Evolutionary conservation across 2,888 invertebrate species (phyloP).

Genomic region (Coleophora deauratella): DNA sequence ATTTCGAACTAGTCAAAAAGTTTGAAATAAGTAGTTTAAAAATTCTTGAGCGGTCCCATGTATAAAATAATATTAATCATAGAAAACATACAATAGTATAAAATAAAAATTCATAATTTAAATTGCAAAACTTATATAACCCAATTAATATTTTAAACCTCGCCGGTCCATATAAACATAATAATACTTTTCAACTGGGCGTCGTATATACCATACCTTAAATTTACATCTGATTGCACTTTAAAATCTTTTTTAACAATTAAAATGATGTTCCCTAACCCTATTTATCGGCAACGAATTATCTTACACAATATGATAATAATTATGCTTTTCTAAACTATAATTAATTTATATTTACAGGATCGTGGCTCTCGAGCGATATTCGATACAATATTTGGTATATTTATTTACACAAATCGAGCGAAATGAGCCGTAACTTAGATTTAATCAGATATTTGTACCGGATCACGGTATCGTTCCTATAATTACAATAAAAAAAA

Average conservation of each 20-base stretch:
- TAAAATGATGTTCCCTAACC: conserved; percentile 44
- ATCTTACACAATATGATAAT: conserved; percentile 35
- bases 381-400: conserved; percentile 65
- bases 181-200: conserved; percentile 73
- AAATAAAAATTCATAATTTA: conserved; percentile 71
- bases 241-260: conserved; percentile 63
- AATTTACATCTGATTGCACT: conserved; percentile 71
- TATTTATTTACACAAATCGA: conserved; percentile 66
- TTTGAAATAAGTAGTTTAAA: too few relatives aligned
- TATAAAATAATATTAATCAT: conserved; percentile 45
- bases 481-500: conserved; percentile 43
- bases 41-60: conserved; percentile 50
- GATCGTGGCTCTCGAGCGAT: conserved; percentile 34
- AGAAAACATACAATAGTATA: conserved; percentile 63
- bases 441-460: conserved; percentile 63
- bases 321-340: conserved; percentile 31
- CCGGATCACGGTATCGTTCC: conserved; percentile 53
- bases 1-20: too few relatives aligned
- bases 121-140: conserved; percentile 63
- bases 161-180: conserved; percentile 70
- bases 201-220: conserved; percentile 53
- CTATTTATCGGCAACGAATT: conserved; percentile 41
- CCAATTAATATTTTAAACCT: conserved; percentile 72
- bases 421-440: conserved; percentile 52
- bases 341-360: conserved; percentile 42